Base-by-base conservation (phyloP, 2,797 vertebrate genomes). In the Epinephelus awoara region DNA sequence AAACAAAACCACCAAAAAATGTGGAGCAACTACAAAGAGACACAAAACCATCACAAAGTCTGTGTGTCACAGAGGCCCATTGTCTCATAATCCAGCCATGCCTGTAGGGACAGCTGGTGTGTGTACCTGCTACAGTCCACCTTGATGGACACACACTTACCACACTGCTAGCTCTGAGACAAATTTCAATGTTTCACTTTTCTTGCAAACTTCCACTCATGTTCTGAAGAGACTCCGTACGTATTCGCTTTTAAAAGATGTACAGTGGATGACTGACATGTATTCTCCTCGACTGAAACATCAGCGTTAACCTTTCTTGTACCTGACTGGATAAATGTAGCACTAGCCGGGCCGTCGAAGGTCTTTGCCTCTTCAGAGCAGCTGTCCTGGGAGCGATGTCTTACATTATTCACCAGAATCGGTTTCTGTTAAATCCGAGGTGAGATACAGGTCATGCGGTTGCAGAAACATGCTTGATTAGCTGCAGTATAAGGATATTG, bases 391-490 rank as follows among this genome's bases (percentile, higher is more conserved):
- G 54, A 68, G 72, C 19, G n/a, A 14, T 63, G 63, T 77, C 47
- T 70, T 50, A 50, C 18, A 80, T 81, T 75, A 85, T 80, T 79
- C 23, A 67, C 42, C 54, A 58, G 23, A 72, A 52, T 58, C 7
- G 4, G 52, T 44, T 61, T 86, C 61, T 65, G 57, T 68, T 71
- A 54, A 83, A 80, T 74, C 42, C 14, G 10, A 52, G 73, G 62
- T 56, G 34, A 83, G 75, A 55, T 44, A 6, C 13, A 52, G 71
- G 52, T 71, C 62, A 80, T 29, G 23, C 17, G 49, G 51, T 46
- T 69, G 13, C 57, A 77, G 59, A 74, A 73, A 38, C 34, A 21
- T 66, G 25, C 54, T 70, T 55, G 23, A 78, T 72, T 77, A 83
- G 52, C 64, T 70, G 55, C 57, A 67, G 49, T 23, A 27, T 77